These are phyloP conservation scores for Charina bottae DNA, from an alignment of 2,113 vertebrate genomes.

Conservation along the genomic window DNA sequence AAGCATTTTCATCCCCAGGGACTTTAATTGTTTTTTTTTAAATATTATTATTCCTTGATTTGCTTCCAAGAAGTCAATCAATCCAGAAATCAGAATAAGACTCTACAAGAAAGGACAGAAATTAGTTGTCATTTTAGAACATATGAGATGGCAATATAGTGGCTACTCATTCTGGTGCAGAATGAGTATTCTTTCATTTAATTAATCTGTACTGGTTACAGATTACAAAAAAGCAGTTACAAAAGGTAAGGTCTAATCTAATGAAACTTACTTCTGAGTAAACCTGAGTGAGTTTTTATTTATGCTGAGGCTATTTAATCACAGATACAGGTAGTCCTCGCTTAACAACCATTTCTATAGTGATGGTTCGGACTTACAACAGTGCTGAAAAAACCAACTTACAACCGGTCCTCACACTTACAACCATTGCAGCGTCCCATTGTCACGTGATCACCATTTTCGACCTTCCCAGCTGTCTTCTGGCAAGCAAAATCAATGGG, in stretches of 20 bases:
- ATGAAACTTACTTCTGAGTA: neutral
- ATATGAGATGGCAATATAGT: conserved; percentile 3
- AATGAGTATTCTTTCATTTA: neutral
- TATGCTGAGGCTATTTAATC: neutral
- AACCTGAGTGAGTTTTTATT: neutral
- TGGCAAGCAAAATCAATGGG: too few relatives aligned
- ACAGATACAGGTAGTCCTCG: neutral
- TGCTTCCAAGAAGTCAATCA: conserved; percentile 60
- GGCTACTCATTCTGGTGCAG: neutral
- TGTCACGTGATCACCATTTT: too few relatives aligned
- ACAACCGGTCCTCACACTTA: too few relatives aligned
- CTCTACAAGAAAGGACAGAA: conserved; percentile 38
- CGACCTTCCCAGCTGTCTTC: too few relatives aligned
- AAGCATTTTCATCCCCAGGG: conserved; percentile 67
- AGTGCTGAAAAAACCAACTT: too few relatives aligned
- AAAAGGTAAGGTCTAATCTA: neutral
- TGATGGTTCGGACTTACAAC: too few relatives aligned
- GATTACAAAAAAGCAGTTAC: neutral
- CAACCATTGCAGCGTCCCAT: too few relatives aligned
- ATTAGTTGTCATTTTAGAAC: conserved; percentile 43
- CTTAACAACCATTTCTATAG: too few relatives aligned
- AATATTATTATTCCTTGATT: conserved; percentile 43
- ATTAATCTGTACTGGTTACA: neutral
- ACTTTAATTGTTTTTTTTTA: conserved; percentile 58
- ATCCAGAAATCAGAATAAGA: conserved; percentile 51